Percentiles rank a stretch among this genome's conserved stretches.
Evolutionary conservation across 2,888 invertebrate genomes (phyloP).

Genomic region (Agrotis puta): DNA sequence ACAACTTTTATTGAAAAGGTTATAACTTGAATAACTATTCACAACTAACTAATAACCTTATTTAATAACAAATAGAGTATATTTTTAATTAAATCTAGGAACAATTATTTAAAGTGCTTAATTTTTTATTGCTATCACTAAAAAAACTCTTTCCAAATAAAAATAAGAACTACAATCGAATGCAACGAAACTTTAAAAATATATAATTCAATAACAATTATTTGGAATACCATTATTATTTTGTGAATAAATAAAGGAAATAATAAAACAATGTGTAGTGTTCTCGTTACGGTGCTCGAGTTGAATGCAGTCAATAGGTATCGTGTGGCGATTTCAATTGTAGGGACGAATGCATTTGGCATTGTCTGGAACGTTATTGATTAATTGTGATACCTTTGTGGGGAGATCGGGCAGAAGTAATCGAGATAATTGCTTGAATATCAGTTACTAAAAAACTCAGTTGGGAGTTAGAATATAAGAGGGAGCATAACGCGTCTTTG

Average conservation of each 20-base stretch:
- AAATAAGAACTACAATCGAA: slow-evolving; percentile 32
- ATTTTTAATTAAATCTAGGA: neutral
- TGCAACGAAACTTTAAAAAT: slow-evolving; percentile 3
- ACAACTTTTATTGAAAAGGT: slow-evolving; percentile 37
- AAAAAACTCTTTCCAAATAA: neutral
- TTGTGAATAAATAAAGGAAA: slow-evolving; percentile 60
- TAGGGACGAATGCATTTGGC: slow-evolving; percentile 54
- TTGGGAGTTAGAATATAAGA: slow-evolving; percentile 19
- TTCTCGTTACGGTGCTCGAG: slow-evolving; percentile 52
- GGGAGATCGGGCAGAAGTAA: slow-evolving; percentile 60
- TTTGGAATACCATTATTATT: slow-evolving; percentile 55
- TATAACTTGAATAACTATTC: slow-evolving; percentile 18
- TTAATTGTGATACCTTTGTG: slow-evolving; percentile 62
- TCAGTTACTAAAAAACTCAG: slow-evolving; percentile 55
- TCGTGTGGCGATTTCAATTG: slow-evolving; percentile 69
- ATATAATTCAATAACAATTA: slow-evolving; percentile 61
- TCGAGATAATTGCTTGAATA: slow-evolving; percentile 63
- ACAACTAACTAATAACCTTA: slow-evolving; percentile 21
- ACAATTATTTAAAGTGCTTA: slow-evolving; percentile 18
- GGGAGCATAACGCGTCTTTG: slow-evolving; percentile 18
- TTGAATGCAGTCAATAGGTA: slow-evolving; percentile 66
- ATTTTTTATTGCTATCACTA: slow-evolving; percentile 9
- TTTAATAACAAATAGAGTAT: neutral
- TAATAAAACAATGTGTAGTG: slow-evolving; percentile 64
- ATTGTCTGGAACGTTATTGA: slow-evolving; percentile 57